phyloP scores from a whole-genome alignment of 2,113 vertebrate species.

The Rhinoderma darwinii region DNA sequence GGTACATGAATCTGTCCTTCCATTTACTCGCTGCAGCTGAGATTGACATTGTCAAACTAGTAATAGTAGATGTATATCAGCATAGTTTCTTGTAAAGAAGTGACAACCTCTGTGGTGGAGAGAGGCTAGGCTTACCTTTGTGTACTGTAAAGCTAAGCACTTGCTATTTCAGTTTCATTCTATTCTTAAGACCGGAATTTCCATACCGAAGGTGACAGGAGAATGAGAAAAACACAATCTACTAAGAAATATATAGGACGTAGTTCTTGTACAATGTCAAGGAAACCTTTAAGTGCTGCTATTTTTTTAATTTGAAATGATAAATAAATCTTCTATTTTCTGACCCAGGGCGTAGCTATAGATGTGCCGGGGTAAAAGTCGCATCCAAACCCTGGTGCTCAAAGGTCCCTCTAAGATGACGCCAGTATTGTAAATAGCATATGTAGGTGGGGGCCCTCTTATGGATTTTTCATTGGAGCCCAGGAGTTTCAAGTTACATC shows the following conservation, averaged over 20 bases:
- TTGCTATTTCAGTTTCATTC: constrained; percentile 40
- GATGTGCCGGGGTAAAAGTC: too few relatives aligned
- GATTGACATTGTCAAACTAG: not conserved
- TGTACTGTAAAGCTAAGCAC: constrained; percentile 39
- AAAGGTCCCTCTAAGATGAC: too few relatives aligned
- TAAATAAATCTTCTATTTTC: not conserved
- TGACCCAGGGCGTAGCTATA: too few relatives aligned
- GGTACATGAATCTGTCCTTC: not conserved
- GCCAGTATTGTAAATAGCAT: too few relatives aligned
- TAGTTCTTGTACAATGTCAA: not conserved
- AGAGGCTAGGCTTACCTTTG: not conserved
- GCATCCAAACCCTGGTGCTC: too few relatives aligned
- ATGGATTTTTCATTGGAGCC: too few relatives aligned
- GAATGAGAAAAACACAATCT: not conserved
- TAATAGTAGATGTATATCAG: not conserved
- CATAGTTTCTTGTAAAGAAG: constrained; percentile 16
- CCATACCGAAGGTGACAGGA: not conserved
- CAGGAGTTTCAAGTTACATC: too few relatives aligned
- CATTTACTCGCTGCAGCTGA: not conserved
- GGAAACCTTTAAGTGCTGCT: not conserved
- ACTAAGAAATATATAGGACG: not conserved
- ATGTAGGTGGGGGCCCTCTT: too few relatives aligned
- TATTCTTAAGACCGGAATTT: constrained; percentile 16
- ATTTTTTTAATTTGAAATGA: not conserved
- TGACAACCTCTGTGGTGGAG: not conserved